phyloP scores from a whole-genome alignment of 1,140 invertebrate species.

The Apis cerana region DNA sequence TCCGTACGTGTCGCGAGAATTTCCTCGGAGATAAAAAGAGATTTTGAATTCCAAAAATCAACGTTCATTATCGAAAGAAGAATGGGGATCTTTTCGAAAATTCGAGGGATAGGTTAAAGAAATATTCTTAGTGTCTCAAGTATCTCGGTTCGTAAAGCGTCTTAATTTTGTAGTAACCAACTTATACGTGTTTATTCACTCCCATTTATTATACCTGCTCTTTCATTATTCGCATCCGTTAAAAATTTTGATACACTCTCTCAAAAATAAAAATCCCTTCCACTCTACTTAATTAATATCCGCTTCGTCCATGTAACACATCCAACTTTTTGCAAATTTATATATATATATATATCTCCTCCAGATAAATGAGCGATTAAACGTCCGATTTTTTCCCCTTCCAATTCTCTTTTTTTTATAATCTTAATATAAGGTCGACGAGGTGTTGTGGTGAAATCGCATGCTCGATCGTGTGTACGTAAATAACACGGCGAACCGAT shows the following conservation, averaged over 20 bases:
- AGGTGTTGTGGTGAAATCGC: conserved; percentile 5
- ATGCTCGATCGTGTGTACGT: neutral
- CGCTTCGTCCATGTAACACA: neutral
- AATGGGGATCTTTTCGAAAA: too few relatives aligned
- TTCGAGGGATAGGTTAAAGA: too few relatives aligned
- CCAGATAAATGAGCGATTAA: neutral
- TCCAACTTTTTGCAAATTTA: neutral
- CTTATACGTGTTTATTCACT: too few relatives aligned
- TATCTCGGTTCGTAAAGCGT: too few relatives aligned
- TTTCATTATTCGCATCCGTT: neutral
- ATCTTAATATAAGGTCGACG: neutral
- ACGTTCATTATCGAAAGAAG: too few relatives aligned
- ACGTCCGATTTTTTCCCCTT: neutral
- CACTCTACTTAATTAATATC: neutral
- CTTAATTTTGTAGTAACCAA: too few relatives aligned
- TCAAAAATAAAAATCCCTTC: too few relatives aligned
- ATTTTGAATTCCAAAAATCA: too few relatives aligned
- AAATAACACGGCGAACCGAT: neutral
- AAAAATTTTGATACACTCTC: neutral
- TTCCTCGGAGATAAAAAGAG: too few relatives aligned
- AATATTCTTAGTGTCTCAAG: too few relatives aligned
- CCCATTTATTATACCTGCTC: too few relatives aligned
- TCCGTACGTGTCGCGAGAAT: too few relatives aligned
- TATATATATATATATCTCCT: neutral
- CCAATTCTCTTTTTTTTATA: neutral